A percentile compares a stretch with the other conserved stretches of the same genome.
Conservation (phyloP, 2,797 vertebrate genomes). For the Steatocranus sp. region DNA sequence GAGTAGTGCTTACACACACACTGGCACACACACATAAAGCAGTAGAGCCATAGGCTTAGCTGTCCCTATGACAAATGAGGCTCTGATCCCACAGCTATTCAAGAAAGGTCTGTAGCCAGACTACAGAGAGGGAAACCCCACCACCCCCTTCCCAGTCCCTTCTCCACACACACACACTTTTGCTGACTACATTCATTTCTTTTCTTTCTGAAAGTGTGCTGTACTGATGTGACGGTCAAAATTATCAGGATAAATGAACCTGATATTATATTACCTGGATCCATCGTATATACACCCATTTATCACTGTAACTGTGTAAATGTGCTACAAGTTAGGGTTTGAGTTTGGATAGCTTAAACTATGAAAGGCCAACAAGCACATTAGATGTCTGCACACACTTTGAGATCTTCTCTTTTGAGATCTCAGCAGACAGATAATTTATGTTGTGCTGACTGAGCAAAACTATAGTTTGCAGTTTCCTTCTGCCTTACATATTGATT, state of each 20-base stretch:
- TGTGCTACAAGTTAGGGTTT: background rate
- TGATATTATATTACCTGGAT: background rate
- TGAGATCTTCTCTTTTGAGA: background rate
- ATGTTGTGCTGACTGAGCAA: background rate
- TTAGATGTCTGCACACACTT: background rate
- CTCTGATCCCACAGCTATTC: constrained; percentile 23
- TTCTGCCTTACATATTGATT: background rate
- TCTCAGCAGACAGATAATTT: background rate
- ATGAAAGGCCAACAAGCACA: background rate
- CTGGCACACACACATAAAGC: background rate
- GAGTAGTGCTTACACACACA: background rate
- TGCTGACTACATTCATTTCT: background rate
- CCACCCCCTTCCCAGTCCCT: background rate
- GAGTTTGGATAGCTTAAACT: background rate
- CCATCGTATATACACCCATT: background rate
- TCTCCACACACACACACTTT: background rate
- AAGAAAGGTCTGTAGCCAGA: constrained; percentile 26
- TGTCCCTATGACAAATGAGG: constrained; percentile 55
- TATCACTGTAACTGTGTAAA: background rate
- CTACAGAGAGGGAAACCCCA: constrained; percentile 41
- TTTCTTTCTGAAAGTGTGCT: background rate
- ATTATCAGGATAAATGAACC: background rate
- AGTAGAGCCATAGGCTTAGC: constrained; percentile 16
- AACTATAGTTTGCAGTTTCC: background rate
- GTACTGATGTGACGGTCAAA: background rate